Percentiles rank a stretch among this genome's conserved stretches.
Evolutionary conservation across 1,140 invertebrate genomes (phyloP).

Genomic region (Trigoniulus corallinus): DNA sequence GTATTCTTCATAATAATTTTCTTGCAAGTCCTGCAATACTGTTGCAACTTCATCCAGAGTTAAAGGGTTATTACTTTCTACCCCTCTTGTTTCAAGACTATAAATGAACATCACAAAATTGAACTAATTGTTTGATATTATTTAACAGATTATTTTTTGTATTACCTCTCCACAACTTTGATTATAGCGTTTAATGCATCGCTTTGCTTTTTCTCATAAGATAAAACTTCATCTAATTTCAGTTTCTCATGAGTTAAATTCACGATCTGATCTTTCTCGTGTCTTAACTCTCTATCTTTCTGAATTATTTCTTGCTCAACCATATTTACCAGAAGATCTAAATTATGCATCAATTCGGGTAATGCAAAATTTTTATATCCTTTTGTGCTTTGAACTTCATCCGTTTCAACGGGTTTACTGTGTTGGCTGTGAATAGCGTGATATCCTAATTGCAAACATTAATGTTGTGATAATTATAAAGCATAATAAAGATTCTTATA

Average conservation of each 20-base stretch:
- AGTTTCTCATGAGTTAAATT: constrained; percentile 62
- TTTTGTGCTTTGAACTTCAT: constrained; percentile 40
- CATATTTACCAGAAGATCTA: constrained; percentile 76
- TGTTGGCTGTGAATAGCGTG: constrained; percentile 60
- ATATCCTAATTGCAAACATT: constrained; percentile 42
- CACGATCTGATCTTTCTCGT: constrained; percentile 56
- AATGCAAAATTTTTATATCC: constrained; percentile 36
- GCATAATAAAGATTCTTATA: constrained; percentile 1
- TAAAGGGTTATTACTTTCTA: constrained; percentile 11
- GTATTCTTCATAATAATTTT: constrained; percentile 33
- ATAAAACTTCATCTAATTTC: constrained; percentile 46
- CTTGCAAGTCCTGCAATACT: constrained; percentile 27
- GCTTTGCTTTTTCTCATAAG: constrained; percentile 55
- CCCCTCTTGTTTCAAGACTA: constrained; percentile 6
- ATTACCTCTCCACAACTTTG: constrained; percentile 45
- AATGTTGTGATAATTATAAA: constrained; percentile 4
- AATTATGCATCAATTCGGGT: constrained; percentile 82
- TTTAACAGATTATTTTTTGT: constrained; percentile 1
- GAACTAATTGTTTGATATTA: too few species aligned
- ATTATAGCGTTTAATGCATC: constrained; percentile 52
- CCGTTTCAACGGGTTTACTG: constrained; percentile 26
- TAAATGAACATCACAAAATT: constrained; percentile 3
- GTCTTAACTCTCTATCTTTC: constrained; percentile 59
- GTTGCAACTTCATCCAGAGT: constrained; percentile 27
- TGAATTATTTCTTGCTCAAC: constrained; percentile 89